Base-by-base conservation (phyloP, 2,888 invertebrate species). In the Phengaris alcon region DNA sequence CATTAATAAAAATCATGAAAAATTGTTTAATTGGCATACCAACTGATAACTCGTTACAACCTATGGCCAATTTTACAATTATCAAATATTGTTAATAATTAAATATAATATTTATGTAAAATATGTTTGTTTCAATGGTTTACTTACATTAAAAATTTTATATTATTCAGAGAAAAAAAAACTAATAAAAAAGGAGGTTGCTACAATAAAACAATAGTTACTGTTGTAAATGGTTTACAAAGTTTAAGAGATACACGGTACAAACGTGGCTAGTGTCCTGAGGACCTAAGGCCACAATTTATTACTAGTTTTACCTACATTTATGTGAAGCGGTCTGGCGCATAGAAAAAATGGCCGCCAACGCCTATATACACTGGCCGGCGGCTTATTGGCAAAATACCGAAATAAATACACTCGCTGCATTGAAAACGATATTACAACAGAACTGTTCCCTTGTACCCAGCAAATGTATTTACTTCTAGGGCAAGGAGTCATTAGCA, bases 91-190 rank as follows among this genome's bases (percentile, higher is more conserved):
- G 91, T 93, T 93, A 93, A 90, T 91, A 88, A 91, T 93, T 92
- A 93, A 92, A 93, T 93, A 93, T 91, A 92, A 92, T 92, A 93
- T 91, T 91, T 92, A 91, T 91, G 92, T 93, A 93, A 92, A 92
- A 93, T 92, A 92, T 89, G 90, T 92, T 92, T 93, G 91, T 89
- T 90, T 91, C 88, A 90, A 90, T 91, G 88, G 91, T 92, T 93
- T 91, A 91, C 93, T 93, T 92, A 93, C 89, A 91, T 90, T 93
- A 90, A 89, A 90, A 86, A 44, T 91, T 92, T 93, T 90, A 92
- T 92, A 92, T 91, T 91, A 89, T 90, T 91, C 89, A 88, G 88
- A 88, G 88, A 88, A 87, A 88, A 86, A 89, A 88, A 83, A 80
- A 81, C 88, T 88, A 86, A 84, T 88, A 88, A 90, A 90, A 87